Conservation (phyloP, 2,797 vertebrate species). For the Microchirus variegatus region DNA sequence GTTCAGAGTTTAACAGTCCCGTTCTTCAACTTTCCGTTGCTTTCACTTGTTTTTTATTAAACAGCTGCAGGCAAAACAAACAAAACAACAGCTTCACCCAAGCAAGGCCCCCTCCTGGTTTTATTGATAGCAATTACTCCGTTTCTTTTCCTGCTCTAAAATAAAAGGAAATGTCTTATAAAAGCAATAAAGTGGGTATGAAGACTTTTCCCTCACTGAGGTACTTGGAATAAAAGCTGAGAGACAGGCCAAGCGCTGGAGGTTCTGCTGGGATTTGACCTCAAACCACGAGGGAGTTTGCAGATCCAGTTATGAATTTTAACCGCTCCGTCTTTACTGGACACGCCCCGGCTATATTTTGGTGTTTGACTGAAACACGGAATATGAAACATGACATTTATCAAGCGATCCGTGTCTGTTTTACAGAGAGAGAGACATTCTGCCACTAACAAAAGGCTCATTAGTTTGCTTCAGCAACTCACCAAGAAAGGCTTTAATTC, state of each 20-base stretch:
- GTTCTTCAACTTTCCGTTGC: too few relatives aligned
- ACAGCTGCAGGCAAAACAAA: too few relatives aligned
- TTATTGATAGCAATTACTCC: too few relatives aligned
- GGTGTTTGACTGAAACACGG: conserved; percentile 17
- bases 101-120: too few relatives aligned
- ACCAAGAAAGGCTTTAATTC: neutral
- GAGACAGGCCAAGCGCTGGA: neutral
- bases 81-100: too few relatives aligned
- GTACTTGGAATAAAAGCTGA: conserved; percentile 1
- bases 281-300: conserved; percentile 27
- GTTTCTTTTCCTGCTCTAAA: too few relatives aligned
- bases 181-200: neutral
- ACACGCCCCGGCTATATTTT: conserved; percentile 16
- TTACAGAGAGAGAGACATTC: neutral
- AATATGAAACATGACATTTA: conserved; percentile 20
- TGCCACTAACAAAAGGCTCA: too few relatives aligned
- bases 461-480: too few relatives aligned
- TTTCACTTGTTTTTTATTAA: too few relatives aligned
- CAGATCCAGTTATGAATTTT: conserved; percentile 23
- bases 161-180: neutral
- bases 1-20: too few relatives aligned
- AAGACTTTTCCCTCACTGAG: neutral
- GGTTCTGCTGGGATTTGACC: conserved; percentile 29
- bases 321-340: conserved; percentile 21
- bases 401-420: neutral